Base-by-base conservation (phyloP, 2,113 vertebrate genomes). In the human (Homo sapiens) region DNA sequence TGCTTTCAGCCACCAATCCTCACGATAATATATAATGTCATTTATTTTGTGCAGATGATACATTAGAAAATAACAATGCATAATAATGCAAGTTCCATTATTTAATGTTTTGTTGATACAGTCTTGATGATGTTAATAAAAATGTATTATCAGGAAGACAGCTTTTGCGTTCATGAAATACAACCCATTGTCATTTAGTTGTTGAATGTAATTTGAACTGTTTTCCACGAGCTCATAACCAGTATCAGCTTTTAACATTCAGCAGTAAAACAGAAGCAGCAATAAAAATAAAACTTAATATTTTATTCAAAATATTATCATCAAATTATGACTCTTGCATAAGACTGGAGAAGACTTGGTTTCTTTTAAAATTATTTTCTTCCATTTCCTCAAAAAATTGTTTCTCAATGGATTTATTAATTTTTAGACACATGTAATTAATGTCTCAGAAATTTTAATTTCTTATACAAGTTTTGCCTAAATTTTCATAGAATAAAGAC, bases 191-290 rank as follows among this genome's bases (percentile, higher is more conserved):
- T 52, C 81, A 82, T 55, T 92, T 73, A 86, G 0, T 81, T 89
- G 89, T 96, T 73, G 52, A 59, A 23, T 96, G 7, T 18, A 57
- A 92, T 95, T 98, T 96, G 72, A 76, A 14, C 32, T 64, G 1
- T 5, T 92, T 97, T 98, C 32, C 27, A 45, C 75, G 97, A 87
- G 6, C 66, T 70, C 81, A 59, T 92, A 94, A 38, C 0, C 61
- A 91, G 7, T 2, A 48, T 85, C 23, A 86, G 20, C 40, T n/a
- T 91, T 90, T 57, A 30, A 94, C 48, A 27, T 55, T n/a, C 50
- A 87, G 8, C 2, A 78, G n/a, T 57, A n/a, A 17, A 92, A 38
- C 6, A 80, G 14, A 75, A 55, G 12, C 61, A 89, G 43, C 8
- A 27, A 5, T 40, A 82, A 27, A 86, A 94, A 70, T 61, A 81